Percentiles rank a stretch among this genome's conserved stretches.
These are phyloP conservation scores for Thysanoteuthis rhombus DNA, from an alignment of 2,888 invertebrate species.

Conservation along the genomic window DNA sequence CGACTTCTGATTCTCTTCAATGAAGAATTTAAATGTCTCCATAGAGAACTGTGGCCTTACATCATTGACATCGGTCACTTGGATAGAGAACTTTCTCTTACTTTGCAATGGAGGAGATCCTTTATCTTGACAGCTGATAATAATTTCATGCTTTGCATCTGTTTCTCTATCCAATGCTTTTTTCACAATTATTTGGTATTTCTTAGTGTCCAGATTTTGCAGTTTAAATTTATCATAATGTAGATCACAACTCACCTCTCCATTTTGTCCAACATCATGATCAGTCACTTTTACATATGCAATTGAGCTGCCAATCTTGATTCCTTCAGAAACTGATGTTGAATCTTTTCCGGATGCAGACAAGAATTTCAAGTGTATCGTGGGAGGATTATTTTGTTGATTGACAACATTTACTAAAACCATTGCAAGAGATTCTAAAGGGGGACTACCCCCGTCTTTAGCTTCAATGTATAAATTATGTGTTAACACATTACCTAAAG, in stretches of 20 bases:
- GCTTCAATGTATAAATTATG: background rate
- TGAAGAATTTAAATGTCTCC: background rate
- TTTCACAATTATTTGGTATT: background rate
- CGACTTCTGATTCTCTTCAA: background rate
- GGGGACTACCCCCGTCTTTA: background rate
- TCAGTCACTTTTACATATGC: background rate
- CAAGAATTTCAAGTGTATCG: background rate
- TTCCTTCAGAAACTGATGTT: background rate
- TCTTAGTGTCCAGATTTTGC: background rate
- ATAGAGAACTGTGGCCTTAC: background rate
- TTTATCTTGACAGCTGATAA: background rate
- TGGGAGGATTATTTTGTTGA: background rate
- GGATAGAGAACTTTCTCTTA: background rate
- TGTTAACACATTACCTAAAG: background rate
- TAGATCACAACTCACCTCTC: background rate
- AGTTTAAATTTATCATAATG: background rate
- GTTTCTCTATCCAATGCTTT: slow-evolving; percentile 12
- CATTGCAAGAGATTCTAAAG: background rate
- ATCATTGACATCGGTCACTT: background rate
- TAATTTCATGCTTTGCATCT: slow-evolving; percentile 12
- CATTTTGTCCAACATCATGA: slow-evolving; percentile 12
- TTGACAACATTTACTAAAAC: background rate
- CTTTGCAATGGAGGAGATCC: background rate
- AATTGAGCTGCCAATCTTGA: background rate
- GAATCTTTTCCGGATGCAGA: background rate